These are phyloP conservation scores for Heliconius nattereri DNA, from an alignment of 1,140 invertebrate species.

Conservation along the genomic window DNA sequence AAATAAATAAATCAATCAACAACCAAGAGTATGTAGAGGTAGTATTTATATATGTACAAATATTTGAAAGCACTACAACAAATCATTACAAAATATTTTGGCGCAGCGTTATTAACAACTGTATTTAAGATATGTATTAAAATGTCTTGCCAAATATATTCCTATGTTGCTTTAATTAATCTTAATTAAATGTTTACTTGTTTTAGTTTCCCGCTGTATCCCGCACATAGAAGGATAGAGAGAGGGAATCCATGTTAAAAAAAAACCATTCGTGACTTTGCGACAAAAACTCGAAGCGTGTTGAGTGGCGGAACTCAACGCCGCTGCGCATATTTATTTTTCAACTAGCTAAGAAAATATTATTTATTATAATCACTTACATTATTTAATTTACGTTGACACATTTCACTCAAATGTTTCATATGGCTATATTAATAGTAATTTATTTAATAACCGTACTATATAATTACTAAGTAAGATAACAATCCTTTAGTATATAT, in stretches of 20 bases:
- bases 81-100: slow-evolving; percentile 35
- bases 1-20: not conserved
- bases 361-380: not conserved
- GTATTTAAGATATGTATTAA: slow-evolving; percentile 29
- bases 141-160: slow-evolving; percentile 26
- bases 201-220: too few species aligned
- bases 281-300: too few species aligned
- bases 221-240: too few species aligned
- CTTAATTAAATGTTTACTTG: too few species aligned
- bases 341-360: not conserved
- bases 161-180: not conserved
- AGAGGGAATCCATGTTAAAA: too few species aligned
- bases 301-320: too few species aligned
- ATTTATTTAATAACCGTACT: not conserved
- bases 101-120: slow-evolving; percentile 27
- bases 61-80: slow-evolving; percentile 10
- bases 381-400: not conserved
- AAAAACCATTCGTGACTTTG: too few species aligned
- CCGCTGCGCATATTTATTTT: not conserved
- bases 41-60: not conserved
- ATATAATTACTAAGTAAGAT: not conserved
- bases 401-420: not conserved
- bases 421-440: not conserved
- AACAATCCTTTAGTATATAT: too few species aligned
- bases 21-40: not conserved